Base-by-base conservation (phyloP, 2,888 invertebrate genomes). In the Cantharis nigra region DNA sequence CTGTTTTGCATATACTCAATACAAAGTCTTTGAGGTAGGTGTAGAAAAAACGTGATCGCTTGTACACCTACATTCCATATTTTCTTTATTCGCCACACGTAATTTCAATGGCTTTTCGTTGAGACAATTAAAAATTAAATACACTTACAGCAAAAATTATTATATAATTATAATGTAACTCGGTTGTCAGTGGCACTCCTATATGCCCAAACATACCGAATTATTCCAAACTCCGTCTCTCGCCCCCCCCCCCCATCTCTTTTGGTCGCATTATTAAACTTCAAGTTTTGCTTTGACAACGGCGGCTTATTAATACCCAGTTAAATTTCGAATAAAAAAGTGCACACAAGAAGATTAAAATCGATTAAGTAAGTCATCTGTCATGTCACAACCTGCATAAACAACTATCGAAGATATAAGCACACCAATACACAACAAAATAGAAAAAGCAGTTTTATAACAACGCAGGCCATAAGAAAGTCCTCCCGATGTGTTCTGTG, bases 361-460 rank as follows among this genome's bases (percentile, higher is more conserved):
- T 71, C 72, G 81, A 80, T 81, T 80, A 81, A 74, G 78, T 78
- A 80, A 81, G 79, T 78, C 78, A 78, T 81, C 80, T 74, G 79
- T 81, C 81, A 81, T 79, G 80, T 80, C 81, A 79, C 75, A 77
- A 80, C 76, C 73, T 76, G 76, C 16, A 64, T 49, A 49, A 49
- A 49, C 49, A 49, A 49, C 49, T 49, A 49, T 49, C 49, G 49
- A 49, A 49, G 49, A 49, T 49, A 49, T 49, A 49, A 49, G 49
- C 49, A 49, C 49, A 49, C 49, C 49, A 49, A 49, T 49, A 49
- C 49, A 49, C 49, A 49, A 49, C 49, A 49, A 49, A 49, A 49
- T 49, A 49, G 49, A 49, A 49, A 49, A 49, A 49, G 49, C n/a
- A 49, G 49, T 49, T 49, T 49, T 49, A 49, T 49, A n/a, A 49